Conservation (phyloP, 2,888 invertebrate species). For the Sphaerophoria taeniata region DNA sequence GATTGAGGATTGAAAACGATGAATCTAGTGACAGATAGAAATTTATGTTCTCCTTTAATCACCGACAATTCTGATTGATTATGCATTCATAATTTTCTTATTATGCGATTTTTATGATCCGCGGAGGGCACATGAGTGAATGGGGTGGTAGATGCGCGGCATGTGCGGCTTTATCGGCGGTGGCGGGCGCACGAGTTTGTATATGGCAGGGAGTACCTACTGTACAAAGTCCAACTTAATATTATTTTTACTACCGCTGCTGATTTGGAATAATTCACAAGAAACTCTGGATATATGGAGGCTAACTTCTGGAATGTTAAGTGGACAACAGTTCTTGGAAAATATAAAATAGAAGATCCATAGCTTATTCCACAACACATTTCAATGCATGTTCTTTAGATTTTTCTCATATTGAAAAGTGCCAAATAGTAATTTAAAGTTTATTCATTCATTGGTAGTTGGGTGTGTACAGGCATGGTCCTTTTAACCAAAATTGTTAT, state of each 20-base stretch:
- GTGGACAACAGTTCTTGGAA: not conserved
- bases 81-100: slow-evolving; percentile 77
- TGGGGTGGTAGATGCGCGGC: not conserved
- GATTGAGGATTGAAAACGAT: slow-evolving; percentile 58
- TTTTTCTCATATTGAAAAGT: too few relatives aligned
- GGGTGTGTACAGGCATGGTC: too few relatives aligned
- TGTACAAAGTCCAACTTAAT: slow-evolving; percentile 58
- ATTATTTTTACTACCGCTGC: not conserved
- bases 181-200: slow-evolving; percentile 2
- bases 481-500: too few relatives aligned
- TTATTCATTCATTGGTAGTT: too few relatives aligned
- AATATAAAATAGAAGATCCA: not conserved
- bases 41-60: slow-evolving; percentile 77
- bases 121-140: slow-evolving; percentile 17
- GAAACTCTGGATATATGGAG: slow-evolving; percentile 4
- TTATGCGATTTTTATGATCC: slow-evolving; percentile 75
- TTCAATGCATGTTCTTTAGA: too few relatives aligned
- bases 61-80: slow-evolving; percentile 77
- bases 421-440: too few relatives aligned
- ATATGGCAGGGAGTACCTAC: not conserved
- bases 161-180: not conserved
- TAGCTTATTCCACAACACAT: too few relatives aligned
- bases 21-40: slow-evolving; percentile 75
- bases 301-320: slow-evolving; percentile 32
- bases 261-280: slow-evolving; percentile 5